Evolutionary conservation across 2,113 vertebrate species (phyloP).

Genomic region (Mesocricetus auratus): DNA sequence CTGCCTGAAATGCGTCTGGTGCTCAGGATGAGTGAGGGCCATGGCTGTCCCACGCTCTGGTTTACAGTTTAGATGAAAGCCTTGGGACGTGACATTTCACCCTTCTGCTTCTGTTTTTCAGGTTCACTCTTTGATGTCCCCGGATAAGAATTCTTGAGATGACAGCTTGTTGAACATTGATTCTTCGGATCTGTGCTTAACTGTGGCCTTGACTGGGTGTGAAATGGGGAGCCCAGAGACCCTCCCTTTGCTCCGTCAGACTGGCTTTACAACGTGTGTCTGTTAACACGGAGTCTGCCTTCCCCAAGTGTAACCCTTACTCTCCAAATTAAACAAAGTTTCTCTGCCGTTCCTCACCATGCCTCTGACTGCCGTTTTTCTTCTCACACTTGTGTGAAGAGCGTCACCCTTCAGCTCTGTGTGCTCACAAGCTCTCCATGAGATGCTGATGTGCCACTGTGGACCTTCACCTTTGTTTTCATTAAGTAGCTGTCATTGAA

Average conservation of each 20-base stretch:
- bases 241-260: not conserved
- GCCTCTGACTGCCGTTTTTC: not conserved
- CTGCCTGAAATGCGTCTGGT: not conserved
- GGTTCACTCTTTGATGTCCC: conserved; percentile 71
- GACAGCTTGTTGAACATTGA: conserved; percentile 51
- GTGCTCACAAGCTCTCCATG: not conserved
- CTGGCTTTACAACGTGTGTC: conserved; percentile 46
- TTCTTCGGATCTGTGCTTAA: conserved; percentile 18
- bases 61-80: conserved; percentile 15
- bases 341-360: not conserved
- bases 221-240: not conserved
- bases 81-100: conserved; percentile 52
- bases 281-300: conserved; percentile 5
- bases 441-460: conserved; percentile 35
- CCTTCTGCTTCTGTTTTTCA: conserved; percentile 80
- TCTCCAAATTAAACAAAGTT: conserved; percentile 82
- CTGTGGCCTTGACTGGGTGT: not conserved
- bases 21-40: not conserved
- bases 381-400: not conserved
- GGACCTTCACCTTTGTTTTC: conserved; percentile 30
- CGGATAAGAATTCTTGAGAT: conserved; percentile 68
- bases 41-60: not conserved
- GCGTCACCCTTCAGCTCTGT: not conserved
- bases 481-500: conserved; percentile 55
- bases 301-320: conserved; percentile 52